Conservation (phyloP, 2,113 vertebrate species). For the Clarias macrocephalus region DNA sequence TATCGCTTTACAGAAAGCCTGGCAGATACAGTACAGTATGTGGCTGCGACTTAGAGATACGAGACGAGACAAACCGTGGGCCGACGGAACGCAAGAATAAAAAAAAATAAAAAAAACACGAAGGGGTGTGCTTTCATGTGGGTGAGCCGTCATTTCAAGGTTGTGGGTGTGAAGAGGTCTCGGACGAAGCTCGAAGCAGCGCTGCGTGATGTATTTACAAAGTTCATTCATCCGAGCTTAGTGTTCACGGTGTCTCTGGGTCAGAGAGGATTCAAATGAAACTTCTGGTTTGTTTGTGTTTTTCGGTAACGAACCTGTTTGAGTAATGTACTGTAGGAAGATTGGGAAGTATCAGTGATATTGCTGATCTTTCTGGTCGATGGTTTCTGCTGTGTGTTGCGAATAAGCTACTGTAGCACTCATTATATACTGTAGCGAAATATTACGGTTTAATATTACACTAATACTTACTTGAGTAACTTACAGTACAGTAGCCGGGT, state of each 20-base stretch:
- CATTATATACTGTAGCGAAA: background rate
- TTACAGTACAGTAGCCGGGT: background rate
- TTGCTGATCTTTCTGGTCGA: background rate
- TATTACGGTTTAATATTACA: no score
- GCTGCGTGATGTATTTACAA: background rate
- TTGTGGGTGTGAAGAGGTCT: background rate
- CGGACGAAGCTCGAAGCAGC: background rate
- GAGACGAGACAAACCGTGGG: background rate
- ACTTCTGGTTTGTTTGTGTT: background rate
- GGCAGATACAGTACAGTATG: no score
- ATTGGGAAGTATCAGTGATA: background rate
- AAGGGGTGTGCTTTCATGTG: background rate
- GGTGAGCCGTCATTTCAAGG: background rate
- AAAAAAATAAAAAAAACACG: background rate
- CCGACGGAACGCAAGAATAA: background rate
- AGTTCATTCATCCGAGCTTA: background rate
- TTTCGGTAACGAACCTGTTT: background rate
- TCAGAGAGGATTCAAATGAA: background rate
- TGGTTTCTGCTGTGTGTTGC: background rate
- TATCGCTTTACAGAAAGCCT: background rate
- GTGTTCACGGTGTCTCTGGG: background rate
- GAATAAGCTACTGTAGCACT: background rate
- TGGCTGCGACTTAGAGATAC: no score
- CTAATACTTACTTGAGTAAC: background rate
- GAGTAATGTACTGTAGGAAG: background rate